Percentiles rank a stretch among this genome's conserved stretches.
phyloP scores from a whole-genome alignment of 2,113 vertebrate species.

The Hydropotes inermis region DNA sequence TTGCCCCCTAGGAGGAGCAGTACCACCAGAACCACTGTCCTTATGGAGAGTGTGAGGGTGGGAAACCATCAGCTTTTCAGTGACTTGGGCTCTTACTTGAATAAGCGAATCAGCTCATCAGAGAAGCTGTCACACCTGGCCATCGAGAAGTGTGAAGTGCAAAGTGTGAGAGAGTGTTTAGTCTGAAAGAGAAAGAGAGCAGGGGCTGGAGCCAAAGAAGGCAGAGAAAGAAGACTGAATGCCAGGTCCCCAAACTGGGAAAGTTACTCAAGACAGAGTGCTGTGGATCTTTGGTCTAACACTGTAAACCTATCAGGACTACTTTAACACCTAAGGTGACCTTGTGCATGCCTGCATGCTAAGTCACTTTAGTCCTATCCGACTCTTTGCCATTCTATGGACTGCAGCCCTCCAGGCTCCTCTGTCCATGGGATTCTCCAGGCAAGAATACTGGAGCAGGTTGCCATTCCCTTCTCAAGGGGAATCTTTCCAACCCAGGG shows the following conservation, averaged over 20 bases:
- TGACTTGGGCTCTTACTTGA: background rate
- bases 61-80: background rate
- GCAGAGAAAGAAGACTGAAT: background rate
- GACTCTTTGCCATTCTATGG: background rate
- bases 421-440: background rate
- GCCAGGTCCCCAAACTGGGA: background rate
- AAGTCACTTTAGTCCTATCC: background rate
- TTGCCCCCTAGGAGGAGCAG: background rate
- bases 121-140: background rate
- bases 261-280: background rate
- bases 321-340: background rate
- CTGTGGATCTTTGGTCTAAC: background rate
- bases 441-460: background rate
- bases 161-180: background rate
- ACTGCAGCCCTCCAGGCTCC: background rate
- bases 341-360: background rate
- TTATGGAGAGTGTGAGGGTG: background rate
- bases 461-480: background rate
- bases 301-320: background rate
- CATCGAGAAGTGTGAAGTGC: background rate
- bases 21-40: background rate
- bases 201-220: background rate
- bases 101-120: background rate
- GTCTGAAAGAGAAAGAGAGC: background rate
- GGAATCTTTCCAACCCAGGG: background rate